Evolutionary conservation across 2,888 invertebrate genomes (phyloP).

Genomic region (Epiblema foenella): DNA sequence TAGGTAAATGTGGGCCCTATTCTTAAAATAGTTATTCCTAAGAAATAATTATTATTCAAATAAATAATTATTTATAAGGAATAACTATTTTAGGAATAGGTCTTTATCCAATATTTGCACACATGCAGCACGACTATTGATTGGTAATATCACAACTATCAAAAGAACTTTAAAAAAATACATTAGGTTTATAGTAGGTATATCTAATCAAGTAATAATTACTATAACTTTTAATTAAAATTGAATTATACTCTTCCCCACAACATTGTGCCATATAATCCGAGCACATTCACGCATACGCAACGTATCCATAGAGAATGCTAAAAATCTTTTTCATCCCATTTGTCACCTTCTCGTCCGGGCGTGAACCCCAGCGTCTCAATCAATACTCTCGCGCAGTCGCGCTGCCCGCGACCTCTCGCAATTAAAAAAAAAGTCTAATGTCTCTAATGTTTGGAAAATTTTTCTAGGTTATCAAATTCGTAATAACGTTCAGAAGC

Average conservation of each 20-base stretch:
- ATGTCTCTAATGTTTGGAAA: constrained; percentile 20
- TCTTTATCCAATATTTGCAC: too few relatives aligned
- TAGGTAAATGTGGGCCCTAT: too few relatives aligned
- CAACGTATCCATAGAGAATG: constrained; percentile 34
- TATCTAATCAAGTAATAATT: too few relatives aligned
- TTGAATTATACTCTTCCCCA: not conserved
- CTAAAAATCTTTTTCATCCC: constrained; percentile 42
- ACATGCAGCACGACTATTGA: too few relatives aligned
- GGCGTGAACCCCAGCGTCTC: constrained; percentile 53
- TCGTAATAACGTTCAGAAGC: too few relatives aligned
- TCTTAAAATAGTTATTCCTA: too few relatives aligned
- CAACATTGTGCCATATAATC: not conserved
- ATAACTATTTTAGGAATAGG: too few relatives aligned
- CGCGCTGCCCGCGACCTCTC: constrained; percentile 50
- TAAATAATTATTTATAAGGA: too few relatives aligned
- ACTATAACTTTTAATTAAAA: not conserved
- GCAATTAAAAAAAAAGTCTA: constrained; percentile 32
- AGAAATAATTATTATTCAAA: too few relatives aligned
- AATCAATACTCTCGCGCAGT: constrained; percentile 77
- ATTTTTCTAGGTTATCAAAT: not conserved
- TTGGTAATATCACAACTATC: too few relatives aligned
- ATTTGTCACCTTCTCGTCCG: constrained; percentile 59
- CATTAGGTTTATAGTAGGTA: too few relatives aligned
- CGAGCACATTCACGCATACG: not conserved
- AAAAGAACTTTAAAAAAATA: too few relatives aligned